Conservation (phyloP, 2,888 invertebrate genomes). For the Leptura quadrifasciata region DNA sequence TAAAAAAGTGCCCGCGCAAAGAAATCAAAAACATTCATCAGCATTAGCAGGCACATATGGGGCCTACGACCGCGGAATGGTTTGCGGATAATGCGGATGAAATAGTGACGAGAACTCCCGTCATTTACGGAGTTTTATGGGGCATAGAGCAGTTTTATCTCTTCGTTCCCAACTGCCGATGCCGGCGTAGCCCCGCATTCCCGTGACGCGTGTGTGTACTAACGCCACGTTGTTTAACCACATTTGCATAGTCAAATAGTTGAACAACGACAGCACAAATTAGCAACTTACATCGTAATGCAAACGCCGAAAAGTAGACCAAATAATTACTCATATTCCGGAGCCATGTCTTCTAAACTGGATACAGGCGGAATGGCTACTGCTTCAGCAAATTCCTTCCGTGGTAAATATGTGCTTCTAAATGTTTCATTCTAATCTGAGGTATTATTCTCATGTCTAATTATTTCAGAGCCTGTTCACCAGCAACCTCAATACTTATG, state of each 20-base stretch:
- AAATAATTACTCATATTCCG: constrained; percentile 1
- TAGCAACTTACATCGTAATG: constrained; percentile 14
- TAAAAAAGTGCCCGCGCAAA: constrained; percentile 58
- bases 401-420: too few relatives aligned
- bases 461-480: too few relatives aligned
- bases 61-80: constrained; percentile 69
- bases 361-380: background rate
- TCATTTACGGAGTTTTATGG: constrained; percentile 71
- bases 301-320: constrained; percentile 8
- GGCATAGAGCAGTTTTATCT: constrained; percentile 68
- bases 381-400: too few relatives aligned
- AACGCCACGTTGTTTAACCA: constrained; percentile 54
- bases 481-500: too few relatives aligned
- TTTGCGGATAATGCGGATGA: constrained; percentile 66
- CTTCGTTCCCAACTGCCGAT: constrained; percentile 66
- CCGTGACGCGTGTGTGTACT: constrained; percentile 42
- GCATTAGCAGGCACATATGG: constrained; percentile 70
- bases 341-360: background rate
- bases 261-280: constrained; percentile 41
- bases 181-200: constrained; percentile 52
- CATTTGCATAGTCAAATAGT: constrained; percentile 55
- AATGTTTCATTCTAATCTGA: too few relatives aligned
- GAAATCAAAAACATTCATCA: constrained; percentile 73
- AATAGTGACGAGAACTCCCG: constrained; percentile 72
- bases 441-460: too few relatives aligned